A percentile compares a stretch with the other conserved stretches of the same genome.
Conservation (phyloP, 2,113 vertebrate species). For the Aleadryas rufinucha region DNA sequence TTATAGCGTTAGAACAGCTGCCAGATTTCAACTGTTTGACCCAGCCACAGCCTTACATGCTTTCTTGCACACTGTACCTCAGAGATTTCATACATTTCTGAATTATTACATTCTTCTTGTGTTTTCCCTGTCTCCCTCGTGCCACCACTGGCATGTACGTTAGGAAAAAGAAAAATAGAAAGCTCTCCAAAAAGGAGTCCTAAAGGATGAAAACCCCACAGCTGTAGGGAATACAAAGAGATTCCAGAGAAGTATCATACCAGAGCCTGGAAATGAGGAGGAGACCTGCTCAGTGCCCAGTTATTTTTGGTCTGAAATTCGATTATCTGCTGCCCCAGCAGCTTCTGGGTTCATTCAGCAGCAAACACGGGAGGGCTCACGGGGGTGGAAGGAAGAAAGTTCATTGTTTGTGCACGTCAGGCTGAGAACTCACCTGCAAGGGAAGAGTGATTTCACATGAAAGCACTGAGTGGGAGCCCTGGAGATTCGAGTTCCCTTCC, state of each 20-base stretch:
- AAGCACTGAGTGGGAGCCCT: neutral
- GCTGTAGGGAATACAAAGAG: neutral
- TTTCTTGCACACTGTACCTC: neutral
- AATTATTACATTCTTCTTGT: slow-evolving; percentile 12
- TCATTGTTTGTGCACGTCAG: fast-evolving
- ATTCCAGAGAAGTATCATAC: neutral
- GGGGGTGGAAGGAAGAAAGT: neutral
- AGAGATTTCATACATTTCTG: neutral
- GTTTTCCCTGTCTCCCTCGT: neutral
- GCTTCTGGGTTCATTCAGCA: neutral
- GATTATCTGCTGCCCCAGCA: neutral
- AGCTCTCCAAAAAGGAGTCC: neutral
- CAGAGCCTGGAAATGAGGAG: neutral
- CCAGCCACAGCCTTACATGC: neutral
- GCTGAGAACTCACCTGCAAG: neutral
- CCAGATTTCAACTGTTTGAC: neutral
- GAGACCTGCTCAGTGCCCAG: neutral
- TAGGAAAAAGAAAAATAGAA: neutral
- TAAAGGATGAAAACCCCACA: neutral
- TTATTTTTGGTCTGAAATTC: neutral
- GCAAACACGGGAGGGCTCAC: neutral
- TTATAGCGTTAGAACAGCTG: neutral
- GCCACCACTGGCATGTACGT: neutral
- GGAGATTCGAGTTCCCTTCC: neutral
- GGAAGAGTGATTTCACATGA: neutral